phyloP scores from a whole-genome alignment of 2,888 invertebrate genomes.

The Leptinotarsa tumamoca region DNA sequence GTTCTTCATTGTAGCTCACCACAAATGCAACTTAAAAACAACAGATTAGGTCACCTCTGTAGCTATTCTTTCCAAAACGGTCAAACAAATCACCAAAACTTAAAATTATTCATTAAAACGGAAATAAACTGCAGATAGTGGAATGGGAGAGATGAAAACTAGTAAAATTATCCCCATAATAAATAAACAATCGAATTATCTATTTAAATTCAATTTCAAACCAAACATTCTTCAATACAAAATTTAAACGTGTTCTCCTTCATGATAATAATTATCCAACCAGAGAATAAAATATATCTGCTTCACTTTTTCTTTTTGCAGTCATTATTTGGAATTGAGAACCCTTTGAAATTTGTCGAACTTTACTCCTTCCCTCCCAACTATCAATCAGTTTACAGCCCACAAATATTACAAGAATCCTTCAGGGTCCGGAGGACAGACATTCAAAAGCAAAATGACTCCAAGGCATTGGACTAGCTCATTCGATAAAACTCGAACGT shows the following conservation, averaged over 20 bases:
- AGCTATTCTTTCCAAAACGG: slow-evolving; percentile 28
- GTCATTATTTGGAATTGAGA: no score
- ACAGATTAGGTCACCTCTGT: neutral
- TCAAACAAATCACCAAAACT: slow-evolving; percentile 17
- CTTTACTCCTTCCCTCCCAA: neutral
- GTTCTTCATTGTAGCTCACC: neutral
- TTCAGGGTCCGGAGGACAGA: neutral
- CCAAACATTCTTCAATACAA: no score
- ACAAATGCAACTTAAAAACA: no score
- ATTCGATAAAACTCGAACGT: slow-evolving; percentile 63
- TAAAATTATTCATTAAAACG: slow-evolving; percentile 13
- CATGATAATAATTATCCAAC: no score
- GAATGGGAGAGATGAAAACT: neutral
- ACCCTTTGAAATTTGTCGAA: neutral
- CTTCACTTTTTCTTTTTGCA: no score
- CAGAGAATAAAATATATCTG: no score
- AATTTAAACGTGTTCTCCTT: no score
- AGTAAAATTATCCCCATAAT: neutral
- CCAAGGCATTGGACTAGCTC: slow-evolving; percentile 62
- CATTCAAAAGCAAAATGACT: slow-evolving; percentile 1
- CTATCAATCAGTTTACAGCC: slow-evolving; percentile 8
- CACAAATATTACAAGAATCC: neutral
- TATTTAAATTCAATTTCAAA: neutral
- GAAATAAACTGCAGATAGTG: slow-evolving; percentile 20
- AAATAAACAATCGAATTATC: neutral